Conservation (phyloP, 2,113 vertebrate species). For the Crotalus helleri region DNA sequence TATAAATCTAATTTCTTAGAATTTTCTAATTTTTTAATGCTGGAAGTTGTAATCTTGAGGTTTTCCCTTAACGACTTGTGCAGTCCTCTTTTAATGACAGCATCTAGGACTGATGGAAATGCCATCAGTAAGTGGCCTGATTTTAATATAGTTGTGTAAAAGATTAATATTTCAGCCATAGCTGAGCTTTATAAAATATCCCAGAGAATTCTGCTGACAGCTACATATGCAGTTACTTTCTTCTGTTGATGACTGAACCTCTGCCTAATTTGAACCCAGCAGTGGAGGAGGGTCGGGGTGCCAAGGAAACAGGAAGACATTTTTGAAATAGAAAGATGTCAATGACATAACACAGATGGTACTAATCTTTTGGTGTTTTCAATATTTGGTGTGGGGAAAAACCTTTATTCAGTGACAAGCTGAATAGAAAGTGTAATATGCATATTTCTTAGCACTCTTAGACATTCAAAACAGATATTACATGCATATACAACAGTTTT, state of each 20-base stretch:
- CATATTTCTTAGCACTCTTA: constrained; percentile 2
- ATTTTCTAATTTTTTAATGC: not conserved
- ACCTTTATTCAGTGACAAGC: not conserved
- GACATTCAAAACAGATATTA: not conserved
- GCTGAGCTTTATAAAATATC: not conserved
- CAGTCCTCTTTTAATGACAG: not conserved
- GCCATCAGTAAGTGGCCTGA: not conserved
- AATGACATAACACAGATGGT: not conserved
- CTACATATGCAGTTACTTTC: not conserved
- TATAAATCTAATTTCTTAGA: not conserved
- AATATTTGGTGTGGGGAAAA: not conserved
- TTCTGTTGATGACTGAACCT: not conserved
- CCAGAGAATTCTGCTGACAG: not conserved
- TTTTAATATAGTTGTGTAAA: not conserved
- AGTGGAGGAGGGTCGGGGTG: not conserved
- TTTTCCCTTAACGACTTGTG: not conserved
- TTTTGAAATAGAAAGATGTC: not conserved
- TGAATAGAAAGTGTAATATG: not conserved
- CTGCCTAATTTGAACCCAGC: not conserved
- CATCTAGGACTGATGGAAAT: not conserved
- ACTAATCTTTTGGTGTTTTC: not conserved
- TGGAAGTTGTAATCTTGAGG: not conserved
- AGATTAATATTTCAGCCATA: not conserved
- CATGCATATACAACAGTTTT: not conserved
- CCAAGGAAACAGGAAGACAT: not conserved